Percentiles rank a stretch among this genome's conserved stretches.
These are phyloP conservation scores for Pollimyrus isidori DNA, from an alignment of 2,113 vertebrate species.

Conservation along the genomic window DNA sequence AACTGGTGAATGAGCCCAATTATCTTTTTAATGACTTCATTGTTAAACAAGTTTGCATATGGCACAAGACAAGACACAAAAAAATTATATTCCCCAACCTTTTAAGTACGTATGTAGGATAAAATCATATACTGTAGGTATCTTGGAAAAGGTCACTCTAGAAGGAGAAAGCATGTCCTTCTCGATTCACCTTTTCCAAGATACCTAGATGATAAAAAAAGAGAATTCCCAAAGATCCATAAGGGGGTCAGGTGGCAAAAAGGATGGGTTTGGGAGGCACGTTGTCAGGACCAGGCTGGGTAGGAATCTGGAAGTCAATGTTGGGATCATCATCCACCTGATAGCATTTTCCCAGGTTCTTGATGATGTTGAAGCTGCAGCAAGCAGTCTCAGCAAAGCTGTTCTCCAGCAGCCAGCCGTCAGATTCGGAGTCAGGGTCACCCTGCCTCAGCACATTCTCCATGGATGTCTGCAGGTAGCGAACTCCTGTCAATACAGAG, in stretches of 20 bases:
- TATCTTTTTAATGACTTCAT: neutral
- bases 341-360: constrained; percentile 76
- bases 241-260: constrained; percentile 19
- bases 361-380: constrained; percentile 72
- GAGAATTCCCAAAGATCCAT: neutral
- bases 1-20: neutral
- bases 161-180: too few species aligned
- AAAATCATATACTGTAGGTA: too few species aligned
- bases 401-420: constrained; percentile 79
- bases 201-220: too few species aligned
- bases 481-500: constrained; percentile 72
- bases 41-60: neutral
- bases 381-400: constrained; percentile 72
- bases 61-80: constrained; percentile 25
- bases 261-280: constrained; percentile 43
- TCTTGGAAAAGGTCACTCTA: too few species aligned
- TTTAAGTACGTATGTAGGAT: neutral
- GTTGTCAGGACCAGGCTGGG: constrained; percentile 50
- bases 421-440: constrained; percentile 67
- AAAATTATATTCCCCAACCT: neutral
- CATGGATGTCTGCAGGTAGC: constrained; percentile 83
- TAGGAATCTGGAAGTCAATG: constrained; percentile 51
- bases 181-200: neutral
- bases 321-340: constrained; percentile 70
- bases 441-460: constrained; percentile 69